Base-by-base conservation (phyloP, 2,888 invertebrate species). In the Pollenia angustigena region DNA sequence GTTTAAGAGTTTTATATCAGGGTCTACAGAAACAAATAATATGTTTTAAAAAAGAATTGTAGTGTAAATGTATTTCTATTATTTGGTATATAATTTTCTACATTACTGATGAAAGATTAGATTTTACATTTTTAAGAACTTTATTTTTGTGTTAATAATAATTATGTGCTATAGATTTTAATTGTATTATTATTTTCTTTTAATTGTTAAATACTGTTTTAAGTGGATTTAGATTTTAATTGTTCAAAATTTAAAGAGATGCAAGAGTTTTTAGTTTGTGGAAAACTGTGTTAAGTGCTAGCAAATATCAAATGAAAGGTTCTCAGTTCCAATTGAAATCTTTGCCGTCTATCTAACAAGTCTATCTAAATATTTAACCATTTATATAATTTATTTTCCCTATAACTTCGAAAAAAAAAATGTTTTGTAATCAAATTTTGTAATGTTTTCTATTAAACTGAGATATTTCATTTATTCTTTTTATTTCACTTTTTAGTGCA, bases 41-140 rank as follows among this genome's bases (percentile, higher is more conserved):
- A 16, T 58, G 48, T n/a, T 32, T 48, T 68, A 40, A 62, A 12
- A 44, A 44, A 44, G 14, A n/a, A 16, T 60, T 80, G n/a, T 12
- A 62, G 32, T 58, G 40, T 62, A 16, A 32, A 81, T 78, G 60
- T 54, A 71, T 84, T 87, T 75, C 80, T 87, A 81, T 87, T 85
- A 85, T 87, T 82, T 82, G 85, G 85, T 85, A 76, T 85, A 71
- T 71, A 74, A 66, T 72, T 81, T 9, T 78, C 66, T 84, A 64
- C 46, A 80, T 85, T 81, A 85, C 0, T 81, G 71, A 11, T 60
- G 68, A 11, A 62, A 50, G 48, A 7, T 54, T 44, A 44, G 16
- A 66, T 11, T 71, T 83, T 18, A 48, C 44, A 52, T 71, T 58
- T n/a, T 74, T 74, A 16, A 69, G 42, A 12, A 54, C 48, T 69